Conservation (phyloP, 1,140 invertebrate species). For the Lepidostoma basale region DNA sequence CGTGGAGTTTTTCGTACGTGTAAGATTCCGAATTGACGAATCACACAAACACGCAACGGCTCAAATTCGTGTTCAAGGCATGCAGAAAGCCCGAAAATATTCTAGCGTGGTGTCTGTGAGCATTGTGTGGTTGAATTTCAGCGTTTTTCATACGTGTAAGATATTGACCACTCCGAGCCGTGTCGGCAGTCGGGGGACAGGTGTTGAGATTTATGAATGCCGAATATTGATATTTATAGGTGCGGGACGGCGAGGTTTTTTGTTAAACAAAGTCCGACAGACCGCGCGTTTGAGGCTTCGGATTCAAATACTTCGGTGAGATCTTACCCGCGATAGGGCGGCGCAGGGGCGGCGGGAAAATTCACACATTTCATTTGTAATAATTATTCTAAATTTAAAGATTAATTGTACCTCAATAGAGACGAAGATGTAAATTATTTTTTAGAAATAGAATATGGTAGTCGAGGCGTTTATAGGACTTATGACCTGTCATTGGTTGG, state of each 20-base stretch:
- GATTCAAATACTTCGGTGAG: conserved; percentile 62
- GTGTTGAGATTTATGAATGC: conserved; percentile 44
- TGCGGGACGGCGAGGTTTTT: conserved; percentile 40
- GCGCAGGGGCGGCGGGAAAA: conserved; percentile 13
- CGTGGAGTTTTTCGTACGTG: not conserved
- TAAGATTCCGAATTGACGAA: conserved; percentile 6
- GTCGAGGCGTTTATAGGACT: too few species aligned
- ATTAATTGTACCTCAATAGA: too few species aligned
- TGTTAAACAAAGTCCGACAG: conserved; percentile 43
- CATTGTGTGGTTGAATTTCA: not conserved
- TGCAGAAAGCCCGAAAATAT: not conserved
- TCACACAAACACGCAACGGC: not conserved
- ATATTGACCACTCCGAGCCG: conserved; percentile 34
- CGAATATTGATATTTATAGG: conserved; percentile 44
- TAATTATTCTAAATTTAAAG: too few species aligned
- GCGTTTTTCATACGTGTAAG: conserved; percentile 30
- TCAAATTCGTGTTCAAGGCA: not conserved
- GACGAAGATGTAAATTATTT: too few species aligned
- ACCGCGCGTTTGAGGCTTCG: conserved; percentile 45
- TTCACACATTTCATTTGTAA: too few species aligned
- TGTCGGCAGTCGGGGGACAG: conserved; percentile 31
- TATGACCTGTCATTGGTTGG: too few species aligned
- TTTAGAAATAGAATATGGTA: too few species aligned
- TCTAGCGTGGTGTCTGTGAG: not conserved
- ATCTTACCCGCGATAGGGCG: conserved; percentile 58